Conservation (phyloP, 2,113 vertebrate species). For the Falcunculus frontatus region DNA sequence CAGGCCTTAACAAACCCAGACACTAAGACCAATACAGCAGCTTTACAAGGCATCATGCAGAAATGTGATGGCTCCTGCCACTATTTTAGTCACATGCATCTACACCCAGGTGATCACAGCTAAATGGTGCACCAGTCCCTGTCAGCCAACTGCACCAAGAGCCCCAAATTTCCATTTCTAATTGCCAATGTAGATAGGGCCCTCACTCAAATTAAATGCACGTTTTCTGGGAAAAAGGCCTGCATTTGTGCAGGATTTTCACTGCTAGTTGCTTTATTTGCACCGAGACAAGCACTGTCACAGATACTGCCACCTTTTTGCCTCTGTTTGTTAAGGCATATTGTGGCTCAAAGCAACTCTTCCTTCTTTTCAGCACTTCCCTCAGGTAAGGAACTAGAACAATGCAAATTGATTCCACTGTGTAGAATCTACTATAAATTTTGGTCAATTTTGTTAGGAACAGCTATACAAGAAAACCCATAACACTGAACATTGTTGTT, state of each 20-base stretch:
- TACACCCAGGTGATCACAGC: not conserved
- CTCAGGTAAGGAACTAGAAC: not conserved
- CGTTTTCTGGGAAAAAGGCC: not conserved
- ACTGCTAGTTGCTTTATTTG: not conserved
- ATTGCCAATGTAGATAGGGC: not conserved
- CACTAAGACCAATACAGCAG: not conserved
- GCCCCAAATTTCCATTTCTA: not conserved
- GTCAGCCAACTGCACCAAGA: fast-evolving
- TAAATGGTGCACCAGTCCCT: not conserved
- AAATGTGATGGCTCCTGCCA: not conserved
- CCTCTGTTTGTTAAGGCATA: not conserved
- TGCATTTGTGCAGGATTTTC: not conserved
- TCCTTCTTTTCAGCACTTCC: not conserved
- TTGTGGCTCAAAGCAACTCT: not conserved
- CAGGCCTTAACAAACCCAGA: not conserved
- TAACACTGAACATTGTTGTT: not conserved
- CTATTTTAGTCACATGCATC: not conserved
- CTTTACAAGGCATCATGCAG: not conserved
- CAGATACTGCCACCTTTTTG: not conserved
- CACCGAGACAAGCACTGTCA: not conserved
- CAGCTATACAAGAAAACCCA: not conserved
- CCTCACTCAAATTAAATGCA: not conserved
- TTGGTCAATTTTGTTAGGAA: not conserved
- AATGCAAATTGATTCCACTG: not conserved
- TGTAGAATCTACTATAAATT: not conserved